phyloP scores from a whole-genome alignment of 2,113 vertebrate species.

The Mystacornis crossleyi region DNA sequence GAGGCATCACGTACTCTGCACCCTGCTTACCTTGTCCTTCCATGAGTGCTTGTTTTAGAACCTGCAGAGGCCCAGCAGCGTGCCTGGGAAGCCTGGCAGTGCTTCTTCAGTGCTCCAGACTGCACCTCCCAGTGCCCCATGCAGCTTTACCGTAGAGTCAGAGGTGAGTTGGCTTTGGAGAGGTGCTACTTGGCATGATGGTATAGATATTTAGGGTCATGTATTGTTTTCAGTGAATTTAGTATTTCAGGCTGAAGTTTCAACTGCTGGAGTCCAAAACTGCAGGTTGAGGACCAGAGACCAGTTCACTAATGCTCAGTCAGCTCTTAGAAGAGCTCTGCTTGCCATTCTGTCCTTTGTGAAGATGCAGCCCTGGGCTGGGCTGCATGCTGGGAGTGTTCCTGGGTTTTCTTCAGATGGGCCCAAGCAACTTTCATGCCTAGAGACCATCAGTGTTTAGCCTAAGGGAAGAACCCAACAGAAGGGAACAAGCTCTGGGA shows the following conservation, averaged over 20 bases:
- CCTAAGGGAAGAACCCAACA: background rate
- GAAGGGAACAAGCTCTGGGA: background rate
- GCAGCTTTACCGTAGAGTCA: background rate
- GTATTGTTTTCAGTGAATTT: background rate
- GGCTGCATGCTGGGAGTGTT: background rate
- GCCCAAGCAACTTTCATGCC: fast-evolving
- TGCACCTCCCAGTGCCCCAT: background rate
- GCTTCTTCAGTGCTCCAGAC: background rate
- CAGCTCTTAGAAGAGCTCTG: background rate
- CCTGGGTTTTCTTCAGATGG: background rate
- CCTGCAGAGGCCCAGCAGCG: background rate
- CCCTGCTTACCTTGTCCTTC: background rate
- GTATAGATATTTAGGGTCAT: background rate
- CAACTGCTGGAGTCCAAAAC: background rate
- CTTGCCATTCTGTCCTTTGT: background rate
- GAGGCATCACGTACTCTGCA: background rate
- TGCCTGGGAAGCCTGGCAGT: background rate
- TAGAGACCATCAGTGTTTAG: background rate
- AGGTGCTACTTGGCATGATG: background rate
- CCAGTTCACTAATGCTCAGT: background rate
- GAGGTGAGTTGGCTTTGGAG: background rate
- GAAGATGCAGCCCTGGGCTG: background rate
- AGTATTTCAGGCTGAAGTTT: background rate
- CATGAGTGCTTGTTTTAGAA: background rate
- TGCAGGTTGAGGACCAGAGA: background rate